Evolutionary conservation across 2,888 invertebrate species (phyloP).

Genomic region (Ochlodes sylvanus): DNA sequence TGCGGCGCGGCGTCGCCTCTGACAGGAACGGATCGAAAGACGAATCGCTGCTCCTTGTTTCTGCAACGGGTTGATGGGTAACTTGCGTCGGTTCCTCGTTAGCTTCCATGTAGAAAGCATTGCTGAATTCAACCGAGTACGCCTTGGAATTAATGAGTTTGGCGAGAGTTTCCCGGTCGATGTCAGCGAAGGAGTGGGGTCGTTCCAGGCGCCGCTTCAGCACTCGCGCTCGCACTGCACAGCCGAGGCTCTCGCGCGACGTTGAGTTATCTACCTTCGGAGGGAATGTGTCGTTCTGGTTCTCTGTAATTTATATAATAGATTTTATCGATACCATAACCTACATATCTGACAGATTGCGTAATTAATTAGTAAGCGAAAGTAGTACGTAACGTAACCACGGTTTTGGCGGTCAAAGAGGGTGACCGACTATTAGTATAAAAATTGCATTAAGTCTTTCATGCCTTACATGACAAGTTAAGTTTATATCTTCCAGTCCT

Average conservation of each 20-base stretch:
- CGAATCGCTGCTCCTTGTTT: conserved; percentile 57
- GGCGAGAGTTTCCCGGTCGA: conserved; percentile 55
- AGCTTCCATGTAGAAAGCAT: conserved; percentile 41
- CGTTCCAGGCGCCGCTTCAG: conserved; percentile 59
- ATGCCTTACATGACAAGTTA: too few relatives aligned
- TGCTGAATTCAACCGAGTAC: conserved; percentile 58
- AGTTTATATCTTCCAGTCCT: too few relatives aligned
- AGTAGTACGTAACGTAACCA: too few relatives aligned
- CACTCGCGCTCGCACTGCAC: conserved; percentile 66
- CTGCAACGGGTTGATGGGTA: conserved; percentile 48
- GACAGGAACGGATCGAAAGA: conserved; percentile 53
- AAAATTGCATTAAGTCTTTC: too few relatives aligned
- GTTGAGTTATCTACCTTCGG: conserved; percentile 47
- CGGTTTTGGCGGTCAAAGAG: too few relatives aligned
- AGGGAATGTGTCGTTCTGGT: conserved; percentile 51
- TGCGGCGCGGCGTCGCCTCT: conserved; percentile 49
- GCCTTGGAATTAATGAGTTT: conserved; percentile 60
- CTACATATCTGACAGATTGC: background rate
- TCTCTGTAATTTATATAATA: conserved; percentile 53
- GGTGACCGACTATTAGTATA: too few relatives aligned
- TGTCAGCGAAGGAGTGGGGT: conserved; percentile 60
- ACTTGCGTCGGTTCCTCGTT: conserved; percentile 52
- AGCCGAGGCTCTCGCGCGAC: conserved; percentile 64
- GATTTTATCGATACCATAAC: background rate
- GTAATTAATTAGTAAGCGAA: background rate